phyloP scores from a whole-genome alignment of 2,888 invertebrate genomes.

The Thymelicus lineola region DNA sequence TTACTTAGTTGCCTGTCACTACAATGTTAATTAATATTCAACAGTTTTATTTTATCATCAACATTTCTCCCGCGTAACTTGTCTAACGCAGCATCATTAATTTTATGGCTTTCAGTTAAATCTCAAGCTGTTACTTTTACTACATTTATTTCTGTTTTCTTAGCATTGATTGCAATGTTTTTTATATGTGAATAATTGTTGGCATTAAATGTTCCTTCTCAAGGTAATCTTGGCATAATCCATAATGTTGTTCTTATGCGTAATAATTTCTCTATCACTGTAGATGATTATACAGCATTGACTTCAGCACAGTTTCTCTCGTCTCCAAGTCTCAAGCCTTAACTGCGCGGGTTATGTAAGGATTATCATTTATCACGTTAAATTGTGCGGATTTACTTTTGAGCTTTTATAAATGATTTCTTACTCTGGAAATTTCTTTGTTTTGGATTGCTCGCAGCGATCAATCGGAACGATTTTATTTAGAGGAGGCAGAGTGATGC shows the following conservation, averaged over 20 bases:
- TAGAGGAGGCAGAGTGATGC: too few relatives aligned
- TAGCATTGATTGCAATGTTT: not conserved
- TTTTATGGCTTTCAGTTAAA: constrained; percentile 1
- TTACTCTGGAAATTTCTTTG: not conserved
- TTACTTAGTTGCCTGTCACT: too few relatives aligned
- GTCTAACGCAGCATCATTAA: not conserved
- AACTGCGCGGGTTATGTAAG: not conserved
- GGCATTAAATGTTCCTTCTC: not conserved
- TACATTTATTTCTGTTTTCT: not conserved
- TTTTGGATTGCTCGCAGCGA: not conserved
- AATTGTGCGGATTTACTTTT: not conserved
- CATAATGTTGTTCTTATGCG: not conserved
- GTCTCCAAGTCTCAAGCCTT: constrained; percentile 6
- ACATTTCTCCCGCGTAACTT: not conserved
- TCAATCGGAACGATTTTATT: not conserved
- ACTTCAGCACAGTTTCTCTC: not conserved
- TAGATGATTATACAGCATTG: not conserved
- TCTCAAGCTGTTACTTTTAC: not conserved
- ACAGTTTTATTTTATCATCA: not conserved
- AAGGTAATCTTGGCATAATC: not conserved
- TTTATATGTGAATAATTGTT: not conserved
- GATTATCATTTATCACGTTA: constrained; percentile 7
- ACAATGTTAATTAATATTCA: not conserved
- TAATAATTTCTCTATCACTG: not conserved
- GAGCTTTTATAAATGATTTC: not conserved